Percentiles rank a stretch among this genome's conserved stretches.
These are phyloP conservation scores for Megastigmus dorsalis DNA, from an alignment of 2,888 invertebrate genomes.

Conservation along the genomic window DNA sequence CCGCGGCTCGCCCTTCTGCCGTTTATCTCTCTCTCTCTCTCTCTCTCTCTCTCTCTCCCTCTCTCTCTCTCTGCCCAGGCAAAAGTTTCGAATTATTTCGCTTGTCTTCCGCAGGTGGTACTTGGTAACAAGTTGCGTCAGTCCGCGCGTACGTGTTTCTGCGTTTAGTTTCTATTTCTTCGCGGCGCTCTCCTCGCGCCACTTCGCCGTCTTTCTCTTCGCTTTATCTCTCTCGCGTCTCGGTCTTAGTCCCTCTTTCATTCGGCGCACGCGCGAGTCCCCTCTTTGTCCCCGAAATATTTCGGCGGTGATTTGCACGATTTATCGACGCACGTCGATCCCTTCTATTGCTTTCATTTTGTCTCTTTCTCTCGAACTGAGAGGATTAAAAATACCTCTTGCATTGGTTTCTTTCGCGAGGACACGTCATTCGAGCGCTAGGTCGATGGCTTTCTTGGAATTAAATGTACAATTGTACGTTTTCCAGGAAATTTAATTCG, in stretches of 20 bases:
- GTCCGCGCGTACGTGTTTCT: slow-evolving; percentile 12
- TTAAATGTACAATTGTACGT: no score
- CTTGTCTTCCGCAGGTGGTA: slow-evolving; percentile 64
- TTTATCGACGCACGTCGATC: not conserved
- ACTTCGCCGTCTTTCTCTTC: not conserved
- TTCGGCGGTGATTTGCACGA: not conserved
- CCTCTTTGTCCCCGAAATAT: not conserved
- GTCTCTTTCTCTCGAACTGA: no score
- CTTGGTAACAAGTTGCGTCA: slow-evolving; percentile 58
- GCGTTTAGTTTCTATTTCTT: slow-evolving; percentile 6
- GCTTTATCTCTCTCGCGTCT: not conserved
- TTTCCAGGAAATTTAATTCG: no score
- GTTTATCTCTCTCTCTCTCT: slow-evolving; percentile 9
- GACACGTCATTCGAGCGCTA: no score
- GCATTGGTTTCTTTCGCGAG: no score
- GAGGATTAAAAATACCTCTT: no score
- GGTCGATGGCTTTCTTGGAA: no score
- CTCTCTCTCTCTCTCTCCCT: not conserved
- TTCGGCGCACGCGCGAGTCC: no score
- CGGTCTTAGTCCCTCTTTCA: not conserved
- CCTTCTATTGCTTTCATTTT: no score
- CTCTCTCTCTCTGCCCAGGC: slow-evolving; percentile 34
- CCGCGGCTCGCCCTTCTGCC: not conserved
- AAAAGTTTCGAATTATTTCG: slow-evolving; percentile 66
- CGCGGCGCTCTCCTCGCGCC: not conserved